Evolutionary conservation across 1,140 invertebrate genomes (phyloP).

Genomic region (Plectus sambesii): DNA sequence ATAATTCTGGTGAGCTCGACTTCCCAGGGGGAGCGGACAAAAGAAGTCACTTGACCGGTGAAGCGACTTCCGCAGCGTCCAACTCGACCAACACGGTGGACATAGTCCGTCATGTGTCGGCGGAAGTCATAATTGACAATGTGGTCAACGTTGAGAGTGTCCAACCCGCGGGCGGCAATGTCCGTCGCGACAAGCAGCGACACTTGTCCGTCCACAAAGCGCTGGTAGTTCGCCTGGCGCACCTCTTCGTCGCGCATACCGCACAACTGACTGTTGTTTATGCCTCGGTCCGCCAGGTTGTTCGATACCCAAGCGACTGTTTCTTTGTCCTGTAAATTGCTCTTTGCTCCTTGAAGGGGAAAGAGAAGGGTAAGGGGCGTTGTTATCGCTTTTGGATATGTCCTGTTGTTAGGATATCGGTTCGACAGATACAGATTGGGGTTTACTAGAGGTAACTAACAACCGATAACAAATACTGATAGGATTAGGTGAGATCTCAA

Average conservation of each 20-base stretch:
- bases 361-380: no score
- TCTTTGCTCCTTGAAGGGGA: no score
- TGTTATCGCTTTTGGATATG: no score
- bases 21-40: conserved; percentile 16
- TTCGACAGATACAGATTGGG: no score
- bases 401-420: no score
- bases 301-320: conserved; percentile 13
- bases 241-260: no score
- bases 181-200: conserved; percentile 16
- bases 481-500: no score
- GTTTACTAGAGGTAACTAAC: no score
- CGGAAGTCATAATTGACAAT: conserved; percentile 91
- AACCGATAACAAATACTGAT: no score
- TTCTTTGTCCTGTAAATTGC: conserved; percentile 18
- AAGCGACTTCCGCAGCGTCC: conserved; percentile 53
- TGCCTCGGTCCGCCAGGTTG: not conserved
- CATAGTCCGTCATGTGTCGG: conserved; percentile 71
- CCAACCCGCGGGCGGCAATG: conserved; percentile 58
- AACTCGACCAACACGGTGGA: conserved; percentile 77
- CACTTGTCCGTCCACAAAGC: conserved; percentile 1
- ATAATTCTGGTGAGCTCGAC: conserved; percentile 13
- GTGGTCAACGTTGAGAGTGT: conserved; percentile 64
- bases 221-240: conserved; percentile 4
- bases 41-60: conserved; percentile 14
- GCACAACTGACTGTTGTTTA: no score